Conservation (phyloP, 2,888 invertebrate species). For the Peribatodes rhomboidaria region DNA sequence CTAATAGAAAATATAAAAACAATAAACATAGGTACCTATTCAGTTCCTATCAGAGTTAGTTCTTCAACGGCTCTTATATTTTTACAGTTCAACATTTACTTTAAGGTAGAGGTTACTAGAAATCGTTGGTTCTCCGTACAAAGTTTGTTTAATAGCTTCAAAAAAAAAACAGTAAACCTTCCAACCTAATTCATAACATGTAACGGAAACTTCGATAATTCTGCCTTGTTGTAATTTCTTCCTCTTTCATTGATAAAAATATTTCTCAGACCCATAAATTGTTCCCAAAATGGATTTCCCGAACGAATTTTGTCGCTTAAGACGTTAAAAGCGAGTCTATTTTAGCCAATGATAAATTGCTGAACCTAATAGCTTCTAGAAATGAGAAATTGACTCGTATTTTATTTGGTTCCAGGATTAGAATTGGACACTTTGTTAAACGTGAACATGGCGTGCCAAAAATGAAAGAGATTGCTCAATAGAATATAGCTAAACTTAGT, state of each 20-base stretch:
- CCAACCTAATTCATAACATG: too few relatives aligned
- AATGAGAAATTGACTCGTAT: conserved; percentile 38
- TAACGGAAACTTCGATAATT: conserved; percentile 17
- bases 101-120: too few relatives aligned
- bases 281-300: conserved; percentile 36
- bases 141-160: too few relatives aligned
- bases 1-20: too few relatives aligned
- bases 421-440: conserved; percentile 24
- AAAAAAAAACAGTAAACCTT: too few relatives aligned
- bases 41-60: too few relatives aligned
- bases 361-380: conserved; percentile 38
- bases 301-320: conserved; percentile 31
- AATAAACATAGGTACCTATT: too few relatives aligned
- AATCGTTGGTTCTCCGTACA: too few relatives aligned
- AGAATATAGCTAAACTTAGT: conserved; percentile 28
- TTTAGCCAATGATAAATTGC: conserved; percentile 42
- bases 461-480: conserved; percentile 17
- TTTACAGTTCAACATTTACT: too few relatives aligned
- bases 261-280: conserved; percentile 32
- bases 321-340: conserved; percentile 40
- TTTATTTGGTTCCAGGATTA: conserved; percentile 50
- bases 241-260: conserved; percentile 23
- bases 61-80: too few relatives aligned
- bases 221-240: conserved; percentile 21
- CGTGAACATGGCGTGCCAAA: conserved; percentile 33